Conservation (phyloP, 2,888 invertebrate species). For the Pimpla rufipes region DNA sequence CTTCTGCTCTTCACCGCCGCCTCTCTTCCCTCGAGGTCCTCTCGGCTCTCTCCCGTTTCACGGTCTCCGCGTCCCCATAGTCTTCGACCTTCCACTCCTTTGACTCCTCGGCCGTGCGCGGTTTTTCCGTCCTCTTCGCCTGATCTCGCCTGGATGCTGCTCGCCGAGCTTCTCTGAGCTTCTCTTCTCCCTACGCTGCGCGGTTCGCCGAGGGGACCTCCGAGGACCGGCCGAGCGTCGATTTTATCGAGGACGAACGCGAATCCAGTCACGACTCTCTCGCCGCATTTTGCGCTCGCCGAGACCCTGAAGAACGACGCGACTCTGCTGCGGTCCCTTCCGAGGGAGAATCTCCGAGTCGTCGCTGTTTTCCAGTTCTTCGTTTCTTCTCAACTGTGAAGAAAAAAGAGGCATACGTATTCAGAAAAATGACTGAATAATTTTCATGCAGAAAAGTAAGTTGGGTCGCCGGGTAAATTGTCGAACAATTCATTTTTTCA, state of each 20-base stretch:
- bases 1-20: background rate
- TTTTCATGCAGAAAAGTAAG: no score
- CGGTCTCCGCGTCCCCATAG: constrained; percentile 7
- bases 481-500: no score
- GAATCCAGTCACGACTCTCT: constrained; percentile 66
- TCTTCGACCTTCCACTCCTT: constrained; percentile 65
- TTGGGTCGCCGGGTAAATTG: no score
- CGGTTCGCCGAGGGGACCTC: constrained; percentile 15
- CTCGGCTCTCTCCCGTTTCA: background rate
- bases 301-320: constrained; percentile 28
- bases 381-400: background rate
- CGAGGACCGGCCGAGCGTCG: constrained; percentile 38
- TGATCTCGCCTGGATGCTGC: constrained; percentile 55
- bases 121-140: constrained; percentile 38
- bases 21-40: constrained; percentile 1
- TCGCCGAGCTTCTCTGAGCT: constrained; percentile 15
- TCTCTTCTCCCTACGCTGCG: constrained; percentile 40
- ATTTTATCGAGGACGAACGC: constrained; percentile 68
- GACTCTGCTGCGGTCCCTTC: constrained; percentile 41
- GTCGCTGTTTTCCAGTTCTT: constrained; percentile 17
- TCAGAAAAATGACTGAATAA: no score
- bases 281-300: constrained; percentile 17
- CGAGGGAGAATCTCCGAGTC: constrained; percentile 26
- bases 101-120: constrained; percentile 37
- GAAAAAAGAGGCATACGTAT: no score